Evolutionary conservation across 53 echinoderm and acorn worm genomes (phyloP).

Genomic region (Luidia sarsii): DNA sequence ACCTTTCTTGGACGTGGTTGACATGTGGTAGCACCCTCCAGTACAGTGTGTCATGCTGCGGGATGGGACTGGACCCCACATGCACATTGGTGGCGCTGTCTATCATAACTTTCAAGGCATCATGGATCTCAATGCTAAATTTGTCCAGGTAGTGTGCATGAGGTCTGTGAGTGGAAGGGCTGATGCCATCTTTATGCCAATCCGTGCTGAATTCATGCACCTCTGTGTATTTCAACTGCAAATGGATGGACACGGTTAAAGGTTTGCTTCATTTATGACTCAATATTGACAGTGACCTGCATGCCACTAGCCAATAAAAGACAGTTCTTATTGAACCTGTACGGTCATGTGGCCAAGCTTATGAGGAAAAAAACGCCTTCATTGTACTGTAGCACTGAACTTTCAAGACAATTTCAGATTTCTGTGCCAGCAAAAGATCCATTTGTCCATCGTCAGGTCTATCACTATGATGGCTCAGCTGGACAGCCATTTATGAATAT

Average conservation of each 20-base stretch:
- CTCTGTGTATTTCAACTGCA: constrained; percentile 52
- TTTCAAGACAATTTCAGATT: neutral
- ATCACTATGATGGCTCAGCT: too few species aligned
- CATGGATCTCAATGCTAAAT: constrained; percentile 67
- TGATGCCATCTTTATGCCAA: constrained; percentile 92
- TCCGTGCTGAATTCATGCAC: constrained; percentile 69
- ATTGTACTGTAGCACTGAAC: too few species aligned
- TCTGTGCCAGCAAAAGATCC: too few species aligned
- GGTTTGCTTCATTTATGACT: neutral
- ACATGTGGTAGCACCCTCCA: constrained; percentile 82
- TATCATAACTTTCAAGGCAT: constrained; percentile 54
- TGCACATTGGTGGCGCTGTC: constrained; percentile 24
- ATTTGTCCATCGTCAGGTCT: too few species aligned
- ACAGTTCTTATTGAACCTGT: too few species aligned
- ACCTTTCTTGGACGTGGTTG: constrained; percentile 76
- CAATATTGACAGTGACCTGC: too few species aligned
- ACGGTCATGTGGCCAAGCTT: too few species aligned
- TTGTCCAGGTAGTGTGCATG: constrained; percentile 82
- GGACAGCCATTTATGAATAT: too few species aligned
- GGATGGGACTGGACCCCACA: neutral
- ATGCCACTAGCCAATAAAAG: too few species aligned
- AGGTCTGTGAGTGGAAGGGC: constrained; percentile 42
- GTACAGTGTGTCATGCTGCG: constrained; percentile 43
- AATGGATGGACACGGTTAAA: neutral
- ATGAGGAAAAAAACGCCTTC: too few species aligned